A percentile compares a stretch with the other conserved stretches of the same genome.
Evolutionary conservation across 2,888 invertebrate species (phyloP).

Genomic region (Lithophane semibrunnea): DNA sequence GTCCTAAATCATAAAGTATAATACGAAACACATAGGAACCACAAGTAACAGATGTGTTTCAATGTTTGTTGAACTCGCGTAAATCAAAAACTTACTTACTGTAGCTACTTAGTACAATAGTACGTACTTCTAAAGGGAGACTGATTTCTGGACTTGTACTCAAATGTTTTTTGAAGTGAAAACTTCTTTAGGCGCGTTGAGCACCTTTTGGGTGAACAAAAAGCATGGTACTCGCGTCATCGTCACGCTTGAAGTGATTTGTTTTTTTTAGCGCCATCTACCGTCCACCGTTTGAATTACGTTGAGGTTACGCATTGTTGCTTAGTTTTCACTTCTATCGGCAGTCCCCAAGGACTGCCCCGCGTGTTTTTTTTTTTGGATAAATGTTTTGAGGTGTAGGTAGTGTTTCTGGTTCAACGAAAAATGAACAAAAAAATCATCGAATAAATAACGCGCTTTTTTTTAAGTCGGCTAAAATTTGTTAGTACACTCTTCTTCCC

Average conservation of each 20-base stretch:
- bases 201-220: no score
- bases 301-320: no score
- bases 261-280: no score
- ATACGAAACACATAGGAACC: conserved; percentile 54
- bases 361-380: no score
- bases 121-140: neutral
- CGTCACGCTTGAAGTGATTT: no score
- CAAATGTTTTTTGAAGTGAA: neutral
- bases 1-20: conserved; percentile 58
- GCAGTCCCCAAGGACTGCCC: no score
- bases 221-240: no score
- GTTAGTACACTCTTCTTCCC: neutral
- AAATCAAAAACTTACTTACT: conserved; percentile 53
- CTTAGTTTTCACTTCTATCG: no score
- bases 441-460: neutral
- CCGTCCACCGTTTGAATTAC: no score
- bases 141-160: neutral
- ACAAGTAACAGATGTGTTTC: conserved; percentile 57
- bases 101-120: neutral
- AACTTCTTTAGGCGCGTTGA: no score
- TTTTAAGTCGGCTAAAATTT: neutral
- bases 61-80: conserved; percentile 45
- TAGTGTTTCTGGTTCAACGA: neutral
- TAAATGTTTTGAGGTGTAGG: neutral
- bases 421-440: neutral